Evolutionary conservation across 2,797 vertebrate genomes (phyloP), one percentile per base, ranked within the genome.

Genomic region (Botia almorhae): DNA sequence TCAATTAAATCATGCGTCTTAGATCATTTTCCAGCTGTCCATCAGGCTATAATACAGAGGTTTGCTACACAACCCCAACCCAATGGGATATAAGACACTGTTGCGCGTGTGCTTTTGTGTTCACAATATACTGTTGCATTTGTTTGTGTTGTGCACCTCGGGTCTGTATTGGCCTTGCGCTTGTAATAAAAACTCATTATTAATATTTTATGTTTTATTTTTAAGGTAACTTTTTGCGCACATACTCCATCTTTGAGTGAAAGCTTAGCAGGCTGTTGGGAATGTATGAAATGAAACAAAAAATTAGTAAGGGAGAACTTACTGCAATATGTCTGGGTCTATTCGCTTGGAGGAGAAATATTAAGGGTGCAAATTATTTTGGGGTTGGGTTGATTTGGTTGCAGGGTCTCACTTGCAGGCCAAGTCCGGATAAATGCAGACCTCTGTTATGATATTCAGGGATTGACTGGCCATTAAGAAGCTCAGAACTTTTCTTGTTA

Each of bases 21-120:
- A 63, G 23, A 63, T 63, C 4, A 39, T 65, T 65, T 65, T 36
- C 17, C 5, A 36, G 56, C 65, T 78, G 76, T 69, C 68, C 8
- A 68, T 76, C 67, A 46, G 23, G 23, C 39, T 29, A 14, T 19
- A 23, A 69, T 60, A 26, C 48, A 76, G 16, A 17, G 14, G 33
- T 60, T 7, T 8, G 1, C 50, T 69, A 33, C 16, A 1, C 5
- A 3, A 69, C 39, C 11, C 26, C 26, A 64, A 17, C 61, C 3
- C 33, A 39, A 63, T 11, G 14, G 16, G 29, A 63, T 14, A 29
- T 6, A 26, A 12, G 17, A 70, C 36, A 46, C 56, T 39, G 29
- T 61, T 51, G 19, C 33, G 21, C 12, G 39, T 55, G 48, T 33
- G 21, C 13, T 56, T 17, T 56, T 46, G 12, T 36, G 26, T 26